Conservation (phyloP, 2,113 vertebrate genomes). For the Formicarius rufipectus region DNA sequence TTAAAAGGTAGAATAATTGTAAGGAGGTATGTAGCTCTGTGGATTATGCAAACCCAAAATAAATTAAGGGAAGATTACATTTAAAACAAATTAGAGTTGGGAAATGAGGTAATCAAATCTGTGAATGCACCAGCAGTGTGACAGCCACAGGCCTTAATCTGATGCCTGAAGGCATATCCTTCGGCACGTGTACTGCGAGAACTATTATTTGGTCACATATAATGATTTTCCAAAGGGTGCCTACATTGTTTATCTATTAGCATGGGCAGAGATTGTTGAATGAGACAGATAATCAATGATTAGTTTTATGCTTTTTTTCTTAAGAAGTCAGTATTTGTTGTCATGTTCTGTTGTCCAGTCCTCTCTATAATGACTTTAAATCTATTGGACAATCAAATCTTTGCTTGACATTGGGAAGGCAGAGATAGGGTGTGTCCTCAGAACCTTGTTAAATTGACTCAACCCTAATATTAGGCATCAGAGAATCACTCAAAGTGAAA, state of each 20-base stretch:
- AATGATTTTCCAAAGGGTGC: neutral
- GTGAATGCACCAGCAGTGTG: neutral
- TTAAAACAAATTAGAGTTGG: neutral
- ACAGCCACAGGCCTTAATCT: neutral
- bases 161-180: neutral
- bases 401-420: accelerated
- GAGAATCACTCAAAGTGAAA: neutral
- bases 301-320: neutral
- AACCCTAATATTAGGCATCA: neutral
- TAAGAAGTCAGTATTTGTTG: neutral
- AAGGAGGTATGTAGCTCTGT: neutral
- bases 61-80: neutral
- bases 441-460: neutral
- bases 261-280: neutral
- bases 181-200: neutral
- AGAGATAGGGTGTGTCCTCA: neutral
- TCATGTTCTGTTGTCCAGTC: neutral
- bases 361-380: neutral
- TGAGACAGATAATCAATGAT: neutral
- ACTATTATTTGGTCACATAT: neutral
- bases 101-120: neutral
- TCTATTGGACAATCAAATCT: neutral
- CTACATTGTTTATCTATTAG: neutral
- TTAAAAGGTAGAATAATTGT: neutral
- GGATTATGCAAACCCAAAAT: neutral